phyloP scores from a whole-genome alignment of 2,113 vertebrate species.

The Gobiocypris rarus region DNA sequence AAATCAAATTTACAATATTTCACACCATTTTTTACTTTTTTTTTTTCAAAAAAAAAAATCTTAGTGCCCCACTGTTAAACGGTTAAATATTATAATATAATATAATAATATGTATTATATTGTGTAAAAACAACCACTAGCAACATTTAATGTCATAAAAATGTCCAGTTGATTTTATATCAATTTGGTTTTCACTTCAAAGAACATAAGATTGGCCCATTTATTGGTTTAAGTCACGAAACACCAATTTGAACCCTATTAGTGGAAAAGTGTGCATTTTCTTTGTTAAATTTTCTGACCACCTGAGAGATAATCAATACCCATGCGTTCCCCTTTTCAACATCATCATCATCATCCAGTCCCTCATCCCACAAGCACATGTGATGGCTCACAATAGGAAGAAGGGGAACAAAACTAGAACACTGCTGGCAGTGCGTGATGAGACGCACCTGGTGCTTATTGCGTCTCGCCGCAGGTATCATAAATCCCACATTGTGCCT shows the following conservation, averaged over 20 bases:
- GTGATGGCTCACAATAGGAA: background rate
- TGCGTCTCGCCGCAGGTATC: conserved; percentile 30
- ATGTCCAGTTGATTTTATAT: too few species aligned
- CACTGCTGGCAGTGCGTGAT: conserved; percentile 22
- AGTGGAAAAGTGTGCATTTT: background rate
- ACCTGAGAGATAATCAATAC: background rate
- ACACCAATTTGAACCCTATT: background rate
- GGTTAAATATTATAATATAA: too few species aligned
- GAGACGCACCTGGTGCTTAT: conserved; percentile 32
- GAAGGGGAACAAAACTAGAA: background rate
- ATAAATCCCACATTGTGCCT: conserved; percentile 43
- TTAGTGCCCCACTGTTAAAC: too few species aligned
- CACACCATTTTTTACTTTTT: too few species aligned
- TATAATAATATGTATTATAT: too few species aligned
- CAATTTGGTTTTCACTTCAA: too few species aligned
- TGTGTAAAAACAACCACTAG: too few species aligned
- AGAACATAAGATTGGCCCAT: background rate
- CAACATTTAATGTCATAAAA: too few species aligned
- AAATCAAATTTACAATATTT: too few species aligned
- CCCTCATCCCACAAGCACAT: background rate
- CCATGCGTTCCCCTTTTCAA: background rate
- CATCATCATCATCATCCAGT: background rate
- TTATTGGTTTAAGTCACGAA: background rate
- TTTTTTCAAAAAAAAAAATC: too few species aligned
- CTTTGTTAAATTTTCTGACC: background rate